Evolutionary conservation across 2,113 vertebrate genomes (phyloP), one percentile per base, ranked within the genome.

Genomic region (Carassius carassius): DNA sequence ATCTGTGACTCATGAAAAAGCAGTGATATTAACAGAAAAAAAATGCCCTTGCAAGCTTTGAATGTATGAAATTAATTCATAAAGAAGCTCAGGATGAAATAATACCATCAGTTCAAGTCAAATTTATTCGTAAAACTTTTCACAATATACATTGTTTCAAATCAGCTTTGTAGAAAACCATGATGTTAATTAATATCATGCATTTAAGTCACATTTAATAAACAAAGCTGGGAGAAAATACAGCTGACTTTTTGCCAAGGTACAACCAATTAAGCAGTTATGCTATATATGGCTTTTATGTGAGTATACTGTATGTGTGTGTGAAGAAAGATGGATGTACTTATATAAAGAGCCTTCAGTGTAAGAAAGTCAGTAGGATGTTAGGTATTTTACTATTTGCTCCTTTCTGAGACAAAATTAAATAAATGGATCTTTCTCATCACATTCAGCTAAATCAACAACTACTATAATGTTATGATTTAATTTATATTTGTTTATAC

Each of bases 1-100:
- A 47, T 51, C 23, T 78, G 65, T 82, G 21, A 29, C 73, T 74
- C 14, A 4, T 25, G 67, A 62, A 47, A 86, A 86, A 51, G 54
- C 29, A 37, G 8, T 3, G 51, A 83, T 37, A 62, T 37, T 72
- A 7, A 25, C 54, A 79, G 19, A 13, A 37, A 37, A 37, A 23
- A 75, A 44, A 17, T 32, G 2, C 7, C 41, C 29, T 67, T 75
- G n/a, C 16, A 3, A 14, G 47, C 60, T 79, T 63, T 37, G 14
- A 25, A 63, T 41, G 56, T 25, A 41, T 41, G 19, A 79, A 79
- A 63, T n/a, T 14, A 79, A 63, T 79, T 44, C 23, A 10, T 78
- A 23, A 73, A 47, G 12, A 73, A 23, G 12, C 70, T 2, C 21
- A 69, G 5, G 25, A 47, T 47, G 70, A 73, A 47, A 44, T 73